Conservation (phyloP, 2,888 invertebrate species). For the Capitulum mitella region DNA sequence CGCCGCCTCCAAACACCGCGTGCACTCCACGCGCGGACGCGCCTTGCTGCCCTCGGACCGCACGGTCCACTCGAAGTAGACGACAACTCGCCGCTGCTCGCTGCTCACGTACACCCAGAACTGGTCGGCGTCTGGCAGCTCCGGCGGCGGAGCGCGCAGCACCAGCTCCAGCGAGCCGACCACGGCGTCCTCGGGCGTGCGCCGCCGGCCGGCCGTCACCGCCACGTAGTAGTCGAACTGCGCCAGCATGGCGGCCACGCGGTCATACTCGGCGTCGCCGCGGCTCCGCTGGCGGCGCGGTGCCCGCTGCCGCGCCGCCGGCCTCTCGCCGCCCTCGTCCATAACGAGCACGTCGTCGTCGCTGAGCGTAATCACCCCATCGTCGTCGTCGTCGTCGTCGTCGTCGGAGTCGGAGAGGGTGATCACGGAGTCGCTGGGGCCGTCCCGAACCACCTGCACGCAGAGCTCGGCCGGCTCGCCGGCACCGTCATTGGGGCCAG, state of each 20-base stretch:
- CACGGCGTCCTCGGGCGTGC: not conserved
- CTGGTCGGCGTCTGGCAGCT: conserved; percentile 76
- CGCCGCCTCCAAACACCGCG: conserved; percentile 30
- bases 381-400: not conserved
- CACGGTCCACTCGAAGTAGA: conserved; percentile 40
- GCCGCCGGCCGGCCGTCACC: not conserved
- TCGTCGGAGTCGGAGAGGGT: not conserved
- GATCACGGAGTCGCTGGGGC: too few relatives aligned
- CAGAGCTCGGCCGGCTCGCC: not conserved
- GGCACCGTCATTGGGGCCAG: not conserved
- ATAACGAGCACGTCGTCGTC: not conserved
- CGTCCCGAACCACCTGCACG: not conserved
- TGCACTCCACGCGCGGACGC: conserved; percentile 34
- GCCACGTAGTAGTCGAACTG: not conserved
- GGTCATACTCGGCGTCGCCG: not conserved
- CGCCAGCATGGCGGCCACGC: not conserved
- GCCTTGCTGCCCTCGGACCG: conserved; percentile 37
- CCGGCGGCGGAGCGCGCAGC: conserved; percentile 84
- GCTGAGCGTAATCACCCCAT: not conserved
- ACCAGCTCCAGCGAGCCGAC: conserved; percentile 56
- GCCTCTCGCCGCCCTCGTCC: not conserved
- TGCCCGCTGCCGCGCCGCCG: too few relatives aligned
- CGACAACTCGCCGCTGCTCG: conserved; percentile 38
- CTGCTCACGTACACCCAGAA: conserved; percentile 42
- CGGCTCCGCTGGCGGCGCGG: too few relatives aligned